Conservation (phyloP, 2,888 invertebrate genomes). For the Watsonalla binaria region DNA sequence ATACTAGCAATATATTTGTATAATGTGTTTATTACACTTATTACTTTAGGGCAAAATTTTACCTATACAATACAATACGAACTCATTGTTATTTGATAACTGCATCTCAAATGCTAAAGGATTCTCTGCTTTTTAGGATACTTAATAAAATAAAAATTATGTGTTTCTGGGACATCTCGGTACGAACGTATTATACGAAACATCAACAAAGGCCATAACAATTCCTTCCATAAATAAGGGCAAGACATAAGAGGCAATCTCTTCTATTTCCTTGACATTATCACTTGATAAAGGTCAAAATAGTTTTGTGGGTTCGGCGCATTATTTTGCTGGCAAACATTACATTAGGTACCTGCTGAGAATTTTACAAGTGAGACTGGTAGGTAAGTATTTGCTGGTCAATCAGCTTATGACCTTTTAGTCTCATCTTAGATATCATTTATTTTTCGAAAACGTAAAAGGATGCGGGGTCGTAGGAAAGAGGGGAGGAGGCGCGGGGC, state of each 20-base stretch:
- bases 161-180: too few relatives aligned
- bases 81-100: too few relatives aligned
- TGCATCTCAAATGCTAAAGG: too few relatives aligned
- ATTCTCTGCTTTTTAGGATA: too few relatives aligned
- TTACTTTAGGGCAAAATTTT: too few relatives aligned
- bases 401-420: neutral
- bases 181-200: too few relatives aligned
- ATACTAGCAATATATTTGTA: too few relatives aligned
- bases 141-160: too few relatives aligned
- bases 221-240: constrained; percentile 19
- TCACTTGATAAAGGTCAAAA: constrained; percentile 33
- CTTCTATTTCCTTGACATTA: constrained; percentile 53
- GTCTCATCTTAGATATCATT: neutral
- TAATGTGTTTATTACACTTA: too few relatives aligned
- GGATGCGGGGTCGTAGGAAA: constrained; percentile 40
- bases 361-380: neutral
- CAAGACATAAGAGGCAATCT: constrained; percentile 18
- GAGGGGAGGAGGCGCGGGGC: constrained; percentile 40
- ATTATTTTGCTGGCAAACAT: neutral
- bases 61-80: too few relatives aligned
- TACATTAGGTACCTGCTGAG: neutral
- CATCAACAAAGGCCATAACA: neutral
- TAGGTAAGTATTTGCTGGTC: too few relatives aligned
- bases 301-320: constrained; percentile 20
- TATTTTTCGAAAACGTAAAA: constrained; percentile 25